These are phyloP conservation scores for Ctenochaetus hawaiiensis DNA, from an alignment of 2,797 vertebrate genomes.

Conservation along the genomic window DNA sequence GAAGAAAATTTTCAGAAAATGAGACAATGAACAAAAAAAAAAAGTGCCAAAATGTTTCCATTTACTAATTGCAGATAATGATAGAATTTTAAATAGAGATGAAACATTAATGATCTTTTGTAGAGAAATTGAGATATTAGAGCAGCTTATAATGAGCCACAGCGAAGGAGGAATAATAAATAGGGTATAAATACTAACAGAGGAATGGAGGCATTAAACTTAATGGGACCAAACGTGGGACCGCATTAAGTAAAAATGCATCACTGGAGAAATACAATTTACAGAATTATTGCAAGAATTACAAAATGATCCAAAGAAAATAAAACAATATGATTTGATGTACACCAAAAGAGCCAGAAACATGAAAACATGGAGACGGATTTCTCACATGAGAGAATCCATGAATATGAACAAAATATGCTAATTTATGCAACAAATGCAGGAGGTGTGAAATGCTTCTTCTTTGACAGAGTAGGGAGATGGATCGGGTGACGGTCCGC, in stretches of 20 bases:
- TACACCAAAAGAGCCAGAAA: not conserved
- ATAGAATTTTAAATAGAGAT: conserved; percentile 19
- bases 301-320: not conserved
- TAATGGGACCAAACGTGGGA: conserved; percentile 29
- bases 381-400: not conserved
- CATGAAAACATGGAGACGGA: not conserved
- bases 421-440: not conserved
- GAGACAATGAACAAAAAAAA: not conserved
- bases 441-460: not conserved
- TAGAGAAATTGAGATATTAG: conserved; percentile 24
- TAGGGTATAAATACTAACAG: conserved; percentile 22
- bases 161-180: conserved; percentile 19
- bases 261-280: not conserved
- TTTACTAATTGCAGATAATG: conserved; percentile 26
- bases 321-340: not conserved
- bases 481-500: not conserved
- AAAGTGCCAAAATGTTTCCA: conserved; percentile 15
- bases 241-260: conserved; percentile 25
- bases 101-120: conserved; percentile 30
- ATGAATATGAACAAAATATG: not conserved
- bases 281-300: not conserved
- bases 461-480: no score
- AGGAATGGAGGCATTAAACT: conserved; percentile 38
- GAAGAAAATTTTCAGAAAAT: conserved; percentile 7
- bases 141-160: conserved; percentile 39